phyloP scores from a whole-genome alignment of 53 echinoderm and acorn worm genomes.

The Patiria pectinifera region DNA sequence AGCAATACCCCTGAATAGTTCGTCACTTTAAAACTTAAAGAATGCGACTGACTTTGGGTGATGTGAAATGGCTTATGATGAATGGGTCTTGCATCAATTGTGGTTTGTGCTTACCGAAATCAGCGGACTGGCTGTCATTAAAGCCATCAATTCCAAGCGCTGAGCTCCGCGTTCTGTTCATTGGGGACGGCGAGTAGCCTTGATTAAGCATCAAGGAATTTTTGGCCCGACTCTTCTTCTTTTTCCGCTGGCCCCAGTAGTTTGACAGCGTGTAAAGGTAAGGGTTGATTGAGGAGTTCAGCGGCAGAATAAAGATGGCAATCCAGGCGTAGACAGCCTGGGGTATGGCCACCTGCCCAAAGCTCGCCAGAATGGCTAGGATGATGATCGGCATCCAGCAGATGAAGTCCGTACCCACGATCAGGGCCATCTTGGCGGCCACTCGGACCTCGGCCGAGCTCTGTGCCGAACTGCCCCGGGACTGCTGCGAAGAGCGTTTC shows the following conservation, averaged over 20 bases:
- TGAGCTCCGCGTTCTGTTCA: neutral
- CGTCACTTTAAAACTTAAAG: too few relatives aligned
- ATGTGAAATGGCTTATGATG: too few relatives aligned
- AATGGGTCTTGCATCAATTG: too few relatives aligned
- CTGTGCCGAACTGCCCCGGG: constrained; percentile 20
- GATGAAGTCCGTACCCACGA: constrained; percentile 72
- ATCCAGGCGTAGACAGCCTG: constrained; percentile 57
- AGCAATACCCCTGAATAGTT: too few relatives aligned
- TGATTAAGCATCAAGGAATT: neutral
- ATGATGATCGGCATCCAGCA: constrained; percentile 79
- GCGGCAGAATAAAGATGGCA: constrained; percentile 64
- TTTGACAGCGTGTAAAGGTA: constrained; percentile 72
- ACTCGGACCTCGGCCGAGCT: constrained; percentile 56
- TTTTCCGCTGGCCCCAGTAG: constrained; percentile 38
- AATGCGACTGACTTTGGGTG: too few relatives aligned
- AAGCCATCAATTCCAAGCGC: neutral
- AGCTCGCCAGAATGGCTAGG: constrained; percentile 39
- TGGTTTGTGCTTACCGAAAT: neutral
- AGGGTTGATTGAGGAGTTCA: constrained; percentile 75
- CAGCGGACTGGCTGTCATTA: neutral
- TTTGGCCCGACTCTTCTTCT: neutral
- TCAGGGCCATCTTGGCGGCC: constrained; percentile 74
- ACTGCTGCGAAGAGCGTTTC: constrained; percentile 40
- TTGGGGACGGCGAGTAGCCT: neutral
- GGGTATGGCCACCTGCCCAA: constrained; percentile 5